These are phyloP conservation scores for Protaetia brevitarsis DNA, from an alignment of 1,140 invertebrate species.

Conservation along the genomic window DNA sequence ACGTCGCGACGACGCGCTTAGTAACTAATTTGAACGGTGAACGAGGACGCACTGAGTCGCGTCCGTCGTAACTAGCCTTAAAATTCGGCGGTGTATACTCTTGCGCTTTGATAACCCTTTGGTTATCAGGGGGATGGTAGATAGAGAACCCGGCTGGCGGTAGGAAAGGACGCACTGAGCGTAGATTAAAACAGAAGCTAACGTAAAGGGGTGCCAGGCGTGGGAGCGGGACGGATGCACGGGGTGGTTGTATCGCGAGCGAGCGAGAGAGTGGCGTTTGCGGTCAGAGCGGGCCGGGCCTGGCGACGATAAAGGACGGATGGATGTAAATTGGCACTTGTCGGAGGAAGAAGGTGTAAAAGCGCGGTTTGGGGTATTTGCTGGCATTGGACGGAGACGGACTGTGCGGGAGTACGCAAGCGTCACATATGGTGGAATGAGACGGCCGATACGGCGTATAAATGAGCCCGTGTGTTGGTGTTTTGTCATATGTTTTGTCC, in stretches of 20 bases:
- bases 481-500: slow-evolving; percentile 29
- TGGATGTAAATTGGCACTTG: slow-evolving; percentile 40
- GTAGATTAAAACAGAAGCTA: slow-evolving; percentile 50
- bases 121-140: slow-evolving; percentile 45
- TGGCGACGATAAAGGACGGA: slow-evolving; percentile 44
- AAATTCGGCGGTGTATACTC: slow-evolving; percentile 38
- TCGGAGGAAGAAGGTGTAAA: slow-evolving; percentile 35
- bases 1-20: slow-evolving; percentile 27
- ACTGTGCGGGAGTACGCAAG: slow-evolving; percentile 36
- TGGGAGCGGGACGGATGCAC: slow-evolving; percentile 36
- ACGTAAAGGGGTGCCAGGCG: slow-evolving; percentile 45
- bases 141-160: slow-evolving; percentile 26
- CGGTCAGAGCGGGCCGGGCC: slow-evolving; percentile 47
- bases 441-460: slow-evolving; percentile 33
- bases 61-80: slow-evolving; percentile 34
- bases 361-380: slow-evolving; percentile 40
- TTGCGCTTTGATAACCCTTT: slow-evolving; percentile 49
- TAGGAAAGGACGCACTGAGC: slow-evolving; percentile 27
- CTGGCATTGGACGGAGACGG: slow-evolving; percentile 37
- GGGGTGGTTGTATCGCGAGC: slow-evolving; percentile 27
- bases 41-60: slow-evolving; percentile 11
- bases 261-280: slow-evolving; percentile 43
- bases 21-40: slow-evolving; percentile 3
- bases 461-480: slow-evolving; percentile 28
- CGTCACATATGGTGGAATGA: slow-evolving; percentile 45